Base-by-base conservation (phyloP, 2,113 vertebrate species). In the Antidorcas marsupialis region DNA sequence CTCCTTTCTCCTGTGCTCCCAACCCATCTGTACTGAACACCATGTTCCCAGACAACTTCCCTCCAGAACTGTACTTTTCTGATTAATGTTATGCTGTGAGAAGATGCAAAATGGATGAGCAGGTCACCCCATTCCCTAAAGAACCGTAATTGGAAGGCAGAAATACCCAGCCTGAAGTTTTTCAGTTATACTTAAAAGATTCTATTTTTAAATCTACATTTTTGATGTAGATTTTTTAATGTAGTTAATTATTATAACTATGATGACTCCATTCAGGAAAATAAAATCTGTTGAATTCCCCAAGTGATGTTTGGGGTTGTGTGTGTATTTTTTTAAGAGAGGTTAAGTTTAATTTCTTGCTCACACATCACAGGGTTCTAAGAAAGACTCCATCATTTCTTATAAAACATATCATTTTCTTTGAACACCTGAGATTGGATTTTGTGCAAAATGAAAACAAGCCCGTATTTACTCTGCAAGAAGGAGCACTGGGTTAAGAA, bases 31-130 rank as follows among this genome's bases (percentile, higher is more conserved):
- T 76, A 85, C 89, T 1, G 59, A 93, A 88, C 83, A 74, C 67
- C 89, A 1, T 78, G 89, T 91, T 97, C 96, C 89, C 94, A 96
- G 94, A 90, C 39, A 92, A 71, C 78, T 93, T 94, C 96, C 93
- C 71, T 39, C 39, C 60, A 94, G 91, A 97, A 64, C 92, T 87
- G 78, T 96, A 92, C 95, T 93, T 95, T 95, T 76, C 96, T 95
- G 94, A 96, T 95, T 89, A 87, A 96, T 94, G 79, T 36, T 62
- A 94, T 15, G 27, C 90, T 79, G 85, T 82, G 50, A 97, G 82
- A 84, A 89, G 91, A 95, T 84, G 89, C 96, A 92, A 28, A 96
- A 95, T 78, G 89, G 83, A 33, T 87, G 74, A 93, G 76, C 74
- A 91, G 91, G 86, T 95, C 92, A 96, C 28, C 43, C 1, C 78